Evolutionary conservation across 2,888 invertebrate genomes (phyloP), one percentile per base, ranked within the genome.

Genomic region (Nomada hirtipes): DNA sequence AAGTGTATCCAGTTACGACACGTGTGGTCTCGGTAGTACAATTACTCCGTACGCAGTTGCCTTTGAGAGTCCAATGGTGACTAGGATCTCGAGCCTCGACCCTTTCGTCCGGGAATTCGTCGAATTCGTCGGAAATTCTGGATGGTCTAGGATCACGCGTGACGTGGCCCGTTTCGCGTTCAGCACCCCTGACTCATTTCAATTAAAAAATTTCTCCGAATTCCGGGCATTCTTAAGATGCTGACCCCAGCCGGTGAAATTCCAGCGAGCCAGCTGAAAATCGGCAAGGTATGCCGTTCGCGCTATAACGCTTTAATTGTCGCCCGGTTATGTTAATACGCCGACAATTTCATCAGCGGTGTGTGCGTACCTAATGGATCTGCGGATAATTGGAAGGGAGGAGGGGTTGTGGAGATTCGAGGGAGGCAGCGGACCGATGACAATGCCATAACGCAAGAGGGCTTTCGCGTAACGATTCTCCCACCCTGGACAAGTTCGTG

Each of bases 251-350:
- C 7, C 36, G 36, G 69, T 60, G 57, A 71, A 83, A 83, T 83
- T 69, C 83, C 83, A 4, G 23, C 11, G 61, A 50, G 63, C 26
- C 44, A 52, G 64, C 55, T 44, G n/a, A 64, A 78, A 71, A 83
- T 83, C 83, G 60, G 74, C 74, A 50, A 47, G 83, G 74, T 60
- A 75, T 68, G 74, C 73, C 52, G 61, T 23, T 29, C 79, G 52
- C 76, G 52, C 68, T 74, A 84, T 85, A 81, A 85, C 82, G 86
- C 75, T 88, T 92, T 92, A 92, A 92, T 92, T 90, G 90, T 86
- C 87, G 86, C 88, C 83, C 90, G 90, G 92, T 92, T 93, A 91
- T 92, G 92, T 92, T 92, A 92, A 93, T 92, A 90, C 86, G 88
- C 70, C 86, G 88, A 92, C 92, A 92, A 93, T 93, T 93, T 90